A percentile compares a stretch with the other conserved stretches of the same genome.
Evolutionary conservation across 2,888 invertebrate species (phyloP).

Genomic region (Andricus quercusramuli): DNA sequence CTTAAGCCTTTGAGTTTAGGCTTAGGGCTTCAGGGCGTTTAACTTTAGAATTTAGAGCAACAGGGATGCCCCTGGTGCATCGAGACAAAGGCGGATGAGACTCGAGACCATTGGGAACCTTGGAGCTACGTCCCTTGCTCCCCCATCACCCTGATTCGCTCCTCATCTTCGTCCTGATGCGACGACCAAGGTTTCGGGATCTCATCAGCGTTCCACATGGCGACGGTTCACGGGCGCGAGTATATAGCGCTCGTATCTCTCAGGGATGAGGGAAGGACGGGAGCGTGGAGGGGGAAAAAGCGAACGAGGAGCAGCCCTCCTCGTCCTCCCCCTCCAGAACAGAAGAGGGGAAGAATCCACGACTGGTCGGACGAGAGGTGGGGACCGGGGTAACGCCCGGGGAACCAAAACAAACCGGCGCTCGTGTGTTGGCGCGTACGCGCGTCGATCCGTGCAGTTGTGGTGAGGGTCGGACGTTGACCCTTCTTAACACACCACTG

Average conservation of each 20-base stretch:
- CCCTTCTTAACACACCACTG: slow-evolving; percentile 73
- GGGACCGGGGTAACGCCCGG: slow-evolving; percentile 62
- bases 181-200: slow-evolving; percentile 41
- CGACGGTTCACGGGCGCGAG: slow-evolving; percentile 31
- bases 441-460: slow-evolving; percentile 72
- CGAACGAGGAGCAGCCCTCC: slow-evolving; percentile 20
- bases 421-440: slow-evolving; percentile 69
- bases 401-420: slow-evolving; percentile 78
- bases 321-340: not conserved
- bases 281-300: not conserved
- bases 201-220: slow-evolving; percentile 36
- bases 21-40: not conserved
- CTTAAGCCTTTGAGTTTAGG: not conserved
- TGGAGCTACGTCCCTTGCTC: slow-evolving; percentile 16
- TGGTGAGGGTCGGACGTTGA: slow-evolving; percentile 79
- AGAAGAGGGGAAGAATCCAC: slow-evolving; percentile 4
- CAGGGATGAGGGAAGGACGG: slow-evolving; percentile 12
- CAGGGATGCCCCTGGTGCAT: not conserved
- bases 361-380: slow-evolving; percentile 21
- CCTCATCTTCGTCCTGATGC: slow-evolving; percentile 32
- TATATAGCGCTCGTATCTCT: slow-evolving; percentile 32
- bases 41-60: not conserved
- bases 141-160: slow-evolving; percentile 4
- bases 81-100: slow-evolving; percentile 27
- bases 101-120: not conserved